These are phyloP conservation scores for Dolichotis patagonum DNA, from an alignment of 2,113 vertebrate species.

Conservation along the genomic window DNA sequence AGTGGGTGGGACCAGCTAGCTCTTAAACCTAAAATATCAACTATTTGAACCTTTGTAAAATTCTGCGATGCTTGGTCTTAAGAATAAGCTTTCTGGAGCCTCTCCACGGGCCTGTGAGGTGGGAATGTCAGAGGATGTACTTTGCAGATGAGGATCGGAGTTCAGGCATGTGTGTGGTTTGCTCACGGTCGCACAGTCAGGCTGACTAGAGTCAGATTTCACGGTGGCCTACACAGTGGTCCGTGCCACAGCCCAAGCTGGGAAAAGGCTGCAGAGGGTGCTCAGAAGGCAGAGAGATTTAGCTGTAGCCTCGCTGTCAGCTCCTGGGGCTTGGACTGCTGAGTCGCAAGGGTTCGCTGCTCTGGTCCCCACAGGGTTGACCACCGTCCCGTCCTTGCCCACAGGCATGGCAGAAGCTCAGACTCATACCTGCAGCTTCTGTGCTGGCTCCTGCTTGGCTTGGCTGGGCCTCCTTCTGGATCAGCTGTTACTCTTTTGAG, in stretches of 20 bases:
- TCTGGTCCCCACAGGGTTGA: background rate
- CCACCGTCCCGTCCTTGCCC: background rate
- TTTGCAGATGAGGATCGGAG: background rate
- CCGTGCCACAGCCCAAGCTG: no score
- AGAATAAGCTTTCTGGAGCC: background rate
- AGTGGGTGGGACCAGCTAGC: background rate
- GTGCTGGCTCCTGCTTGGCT: background rate
- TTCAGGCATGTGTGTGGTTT: background rate
- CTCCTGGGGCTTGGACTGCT: no score
- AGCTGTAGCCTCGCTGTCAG: background rate
- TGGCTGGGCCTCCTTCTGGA: background rate
- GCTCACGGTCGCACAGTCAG: background rate
- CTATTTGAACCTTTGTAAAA: background rate
- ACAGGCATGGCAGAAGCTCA: background rate
- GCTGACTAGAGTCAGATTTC: background rate
- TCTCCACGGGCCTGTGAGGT: no score
- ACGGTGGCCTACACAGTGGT: background rate
- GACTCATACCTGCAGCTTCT: background rate
- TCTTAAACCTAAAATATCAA: background rate
- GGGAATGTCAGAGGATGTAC: no score
- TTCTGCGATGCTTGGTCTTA: background rate
- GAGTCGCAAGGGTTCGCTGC: background rate
- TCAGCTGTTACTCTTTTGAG: background rate
- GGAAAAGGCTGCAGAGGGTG: background rate
- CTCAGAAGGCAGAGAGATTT: background rate